Percentiles rank a stretch among this genome's conserved stretches.
Conservation (phyloP, 2,113 vertebrate species). For the Microtus richardsoni region DNA sequence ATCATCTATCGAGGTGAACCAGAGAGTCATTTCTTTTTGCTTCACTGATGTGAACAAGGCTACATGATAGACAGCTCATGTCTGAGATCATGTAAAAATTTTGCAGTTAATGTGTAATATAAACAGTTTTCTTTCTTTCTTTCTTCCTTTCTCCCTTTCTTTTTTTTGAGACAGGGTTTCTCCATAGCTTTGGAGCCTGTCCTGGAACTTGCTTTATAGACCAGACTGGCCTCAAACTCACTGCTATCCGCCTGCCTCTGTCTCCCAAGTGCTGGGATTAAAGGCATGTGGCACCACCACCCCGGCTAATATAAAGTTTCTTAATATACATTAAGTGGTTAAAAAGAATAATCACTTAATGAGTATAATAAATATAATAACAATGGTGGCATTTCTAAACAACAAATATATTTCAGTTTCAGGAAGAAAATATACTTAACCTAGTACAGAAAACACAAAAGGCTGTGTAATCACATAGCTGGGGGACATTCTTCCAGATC, state of each 20-base stretch:
- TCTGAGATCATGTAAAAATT: conserved; percentile 46
- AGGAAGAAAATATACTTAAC: conserved; percentile 26
- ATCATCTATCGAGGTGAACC: not conserved
- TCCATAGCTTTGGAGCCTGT: no score
- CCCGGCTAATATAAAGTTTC: no score
- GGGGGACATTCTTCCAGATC: conserved; percentile 81
- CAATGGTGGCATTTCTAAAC: conserved; percentile 40
- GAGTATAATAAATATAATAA: conserved; percentile 10
- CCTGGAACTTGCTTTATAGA: no score
- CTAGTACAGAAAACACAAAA: not conserved
- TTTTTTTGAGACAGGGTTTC: no score
- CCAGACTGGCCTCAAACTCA: no score
- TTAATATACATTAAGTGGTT: not conserved
- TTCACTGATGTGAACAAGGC: not conserved
- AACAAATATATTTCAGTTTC: conserved; percentile 13
- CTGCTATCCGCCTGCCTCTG: no score
- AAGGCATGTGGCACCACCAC: no score
- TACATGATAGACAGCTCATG: not conserved
- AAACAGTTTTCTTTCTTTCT: not conserved
- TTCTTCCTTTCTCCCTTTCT: not conserved
- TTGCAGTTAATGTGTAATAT: not conserved
- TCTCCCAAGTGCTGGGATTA: no score
- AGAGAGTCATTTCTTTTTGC: not conserved
- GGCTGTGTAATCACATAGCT: conserved; percentile 29
- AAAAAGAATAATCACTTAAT: not conserved